Conservation (phyloP, 2,888 invertebrate species). For the Plebejus anna region DNA sequence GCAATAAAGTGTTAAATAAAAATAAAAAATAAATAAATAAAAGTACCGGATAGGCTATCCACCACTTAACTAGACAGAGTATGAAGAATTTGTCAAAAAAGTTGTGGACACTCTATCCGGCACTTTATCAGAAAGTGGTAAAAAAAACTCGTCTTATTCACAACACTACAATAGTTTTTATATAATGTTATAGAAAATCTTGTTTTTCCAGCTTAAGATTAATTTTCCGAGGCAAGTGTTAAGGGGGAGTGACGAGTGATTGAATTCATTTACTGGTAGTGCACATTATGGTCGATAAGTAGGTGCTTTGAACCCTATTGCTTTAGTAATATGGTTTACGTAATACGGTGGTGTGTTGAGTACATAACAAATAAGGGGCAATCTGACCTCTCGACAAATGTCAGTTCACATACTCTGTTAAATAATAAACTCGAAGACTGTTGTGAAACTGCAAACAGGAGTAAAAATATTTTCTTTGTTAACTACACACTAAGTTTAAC, state of each 20-base stretch:
- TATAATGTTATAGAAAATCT: not conserved
- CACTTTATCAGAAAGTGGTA: no score
- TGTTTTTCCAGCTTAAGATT: not conserved
- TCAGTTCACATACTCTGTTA: conserved; percentile 1
- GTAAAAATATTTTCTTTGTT: not conserved
- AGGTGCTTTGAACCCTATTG: not conserved
- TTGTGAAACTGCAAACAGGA: not conserved
- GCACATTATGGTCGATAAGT: not conserved
- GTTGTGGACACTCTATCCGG: no score
- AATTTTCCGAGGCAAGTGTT: conserved; percentile 7
- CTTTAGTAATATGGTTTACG: not conserved
- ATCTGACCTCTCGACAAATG: not conserved
- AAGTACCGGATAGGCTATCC: no score
- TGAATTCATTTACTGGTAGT: conserved; percentile 8
- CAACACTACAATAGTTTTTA: not conserved
- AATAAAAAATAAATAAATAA: no score
- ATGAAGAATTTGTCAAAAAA: no score
- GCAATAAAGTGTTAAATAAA: no score
- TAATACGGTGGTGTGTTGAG: not conserved
- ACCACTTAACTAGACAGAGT: no score
- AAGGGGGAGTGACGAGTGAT: not conserved
- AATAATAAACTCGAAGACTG: not conserved
- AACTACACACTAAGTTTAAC: not conserved
- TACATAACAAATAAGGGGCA: not conserved
- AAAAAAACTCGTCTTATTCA: not conserved